Evolutionary conservation across 2,113 vertebrate species (phyloP).

Genomic region (Pachyramphus minor): DNA sequence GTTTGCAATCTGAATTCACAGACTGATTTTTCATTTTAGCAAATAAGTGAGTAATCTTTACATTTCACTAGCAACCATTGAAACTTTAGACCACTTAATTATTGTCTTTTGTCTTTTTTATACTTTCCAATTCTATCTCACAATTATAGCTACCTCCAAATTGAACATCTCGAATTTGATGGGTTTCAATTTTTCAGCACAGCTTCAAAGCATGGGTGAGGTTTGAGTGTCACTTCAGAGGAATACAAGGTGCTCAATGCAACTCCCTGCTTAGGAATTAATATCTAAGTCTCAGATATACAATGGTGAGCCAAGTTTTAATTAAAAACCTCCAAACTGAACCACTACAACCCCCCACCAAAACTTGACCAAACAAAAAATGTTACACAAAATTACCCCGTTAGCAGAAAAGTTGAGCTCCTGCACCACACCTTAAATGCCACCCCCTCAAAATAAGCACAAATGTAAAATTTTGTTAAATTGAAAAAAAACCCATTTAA

Average conservation of each 20-base stretch:
- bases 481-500: background rate
- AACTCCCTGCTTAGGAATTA: background rate
- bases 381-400: background rate
- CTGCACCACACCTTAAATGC: background rate
- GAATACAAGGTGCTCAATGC: background rate
- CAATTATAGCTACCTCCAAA: background rate
- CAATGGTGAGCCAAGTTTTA: background rate
- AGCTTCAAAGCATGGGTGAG: background rate
- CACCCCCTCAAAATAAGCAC: background rate
- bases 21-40: background rate
- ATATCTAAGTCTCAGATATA: background rate
- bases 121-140: background rate
- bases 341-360: background rate
- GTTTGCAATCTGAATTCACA: background rate
- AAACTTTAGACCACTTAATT: background rate
- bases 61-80: background rate
- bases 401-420: background rate
- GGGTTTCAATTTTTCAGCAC: background rate
- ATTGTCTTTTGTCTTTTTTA: background rate
- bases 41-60: background rate
- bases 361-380: background rate
- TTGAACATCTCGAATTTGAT: background rate
- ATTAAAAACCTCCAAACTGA: background rate
- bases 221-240: background rate
- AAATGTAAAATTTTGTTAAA: background rate